A percentile compares a stretch with the other conserved stretches of the same genome.
Conservation (phyloP, 2,797 vertebrate species). For the Lithobates pipiens region DNA sequence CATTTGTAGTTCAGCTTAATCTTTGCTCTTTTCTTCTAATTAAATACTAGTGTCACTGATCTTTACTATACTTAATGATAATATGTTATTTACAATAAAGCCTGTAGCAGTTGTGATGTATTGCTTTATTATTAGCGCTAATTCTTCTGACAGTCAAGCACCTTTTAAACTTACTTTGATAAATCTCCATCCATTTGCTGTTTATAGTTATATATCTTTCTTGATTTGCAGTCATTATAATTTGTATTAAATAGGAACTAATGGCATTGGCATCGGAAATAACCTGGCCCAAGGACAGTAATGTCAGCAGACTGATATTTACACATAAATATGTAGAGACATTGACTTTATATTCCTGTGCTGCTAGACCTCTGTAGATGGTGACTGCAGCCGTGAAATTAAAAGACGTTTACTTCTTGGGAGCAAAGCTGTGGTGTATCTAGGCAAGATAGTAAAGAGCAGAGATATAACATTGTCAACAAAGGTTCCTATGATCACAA, state of each 20-base stretch:
- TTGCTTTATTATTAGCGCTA: not conserved
- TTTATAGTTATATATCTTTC: not conserved
- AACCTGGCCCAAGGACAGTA: not conserved
- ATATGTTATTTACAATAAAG: not conserved
- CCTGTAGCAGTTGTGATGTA: not conserved
- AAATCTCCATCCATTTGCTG: not conserved
- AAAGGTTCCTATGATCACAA: not conserved
- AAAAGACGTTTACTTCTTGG: not conserved
- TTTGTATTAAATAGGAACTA: not conserved
- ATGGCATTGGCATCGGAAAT: not conserved
- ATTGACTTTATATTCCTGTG: not conserved
- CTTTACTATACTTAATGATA: conserved; percentile 23
- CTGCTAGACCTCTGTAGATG: conserved; percentile 5
- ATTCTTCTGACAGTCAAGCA: not conserved
- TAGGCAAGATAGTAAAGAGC: not conserved
- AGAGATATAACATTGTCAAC: not conserved
- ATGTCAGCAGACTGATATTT: not conserved
- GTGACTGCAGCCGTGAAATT: conserved; percentile 16
- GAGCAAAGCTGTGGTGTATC: not conserved
- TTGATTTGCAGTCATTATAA: not conserved
- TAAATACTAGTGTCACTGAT: conserved; percentile 30
- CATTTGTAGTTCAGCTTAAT: conserved; percentile 41
- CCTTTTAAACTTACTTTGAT: not conserved
- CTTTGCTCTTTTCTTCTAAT: conserved; percentile 43
- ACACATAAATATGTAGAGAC: not conserved